Percentiles rank a stretch among this genome's conserved stretches.
Conservation (phyloP, 1,140 invertebrate species). For the Panagrolaimus sp. region DNA sequence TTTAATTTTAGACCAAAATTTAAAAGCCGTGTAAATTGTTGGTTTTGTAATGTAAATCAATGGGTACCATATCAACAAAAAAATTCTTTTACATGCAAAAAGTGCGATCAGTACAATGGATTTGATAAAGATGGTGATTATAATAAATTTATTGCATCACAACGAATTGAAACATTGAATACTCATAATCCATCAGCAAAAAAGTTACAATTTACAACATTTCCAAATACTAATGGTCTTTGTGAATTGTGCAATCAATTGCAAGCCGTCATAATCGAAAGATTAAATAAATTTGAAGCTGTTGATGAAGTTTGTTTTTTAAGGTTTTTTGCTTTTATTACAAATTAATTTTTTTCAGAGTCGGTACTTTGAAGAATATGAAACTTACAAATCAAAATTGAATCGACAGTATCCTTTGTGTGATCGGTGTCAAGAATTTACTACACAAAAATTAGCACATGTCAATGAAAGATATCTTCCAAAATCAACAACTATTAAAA, state of each 20-base stretch:
- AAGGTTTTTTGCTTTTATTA: not conserved
- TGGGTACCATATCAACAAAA: slow-evolving; percentile 17
- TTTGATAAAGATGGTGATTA: slow-evolving; percentile 31
- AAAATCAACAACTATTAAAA: not conserved
- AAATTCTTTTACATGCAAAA: slow-evolving; percentile 24
- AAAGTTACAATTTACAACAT: not conserved
- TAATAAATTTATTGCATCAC: not conserved
- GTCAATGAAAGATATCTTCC: not conserved
- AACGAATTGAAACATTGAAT: not conserved
- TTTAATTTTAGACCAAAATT: slow-evolving; percentile 3
- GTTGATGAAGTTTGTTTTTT: slow-evolving; percentile 10
- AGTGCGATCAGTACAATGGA: slow-evolving; percentile 37
- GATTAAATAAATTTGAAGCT: slow-evolving; percentile 16
- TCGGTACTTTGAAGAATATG: slow-evolving; percentile 11
- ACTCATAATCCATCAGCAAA: not conserved
- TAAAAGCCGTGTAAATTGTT: slow-evolving; percentile 30
- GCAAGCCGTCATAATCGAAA: slow-evolving; percentile 3
- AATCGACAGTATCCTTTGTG: slow-evolving; percentile 16
- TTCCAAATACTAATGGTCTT: slow-evolving; percentile 8
- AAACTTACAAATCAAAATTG: not conserved
- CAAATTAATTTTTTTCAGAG: not conserved
- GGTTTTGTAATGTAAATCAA: slow-evolving; percentile 29
- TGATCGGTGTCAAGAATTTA: slow-evolving; percentile 8
- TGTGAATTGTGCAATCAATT: slow-evolving; percentile 13
- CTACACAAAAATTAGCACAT: not conserved